Conservation (phyloP, 1,140 invertebrate species). For the Akabosia matsudoensis region DNA sequence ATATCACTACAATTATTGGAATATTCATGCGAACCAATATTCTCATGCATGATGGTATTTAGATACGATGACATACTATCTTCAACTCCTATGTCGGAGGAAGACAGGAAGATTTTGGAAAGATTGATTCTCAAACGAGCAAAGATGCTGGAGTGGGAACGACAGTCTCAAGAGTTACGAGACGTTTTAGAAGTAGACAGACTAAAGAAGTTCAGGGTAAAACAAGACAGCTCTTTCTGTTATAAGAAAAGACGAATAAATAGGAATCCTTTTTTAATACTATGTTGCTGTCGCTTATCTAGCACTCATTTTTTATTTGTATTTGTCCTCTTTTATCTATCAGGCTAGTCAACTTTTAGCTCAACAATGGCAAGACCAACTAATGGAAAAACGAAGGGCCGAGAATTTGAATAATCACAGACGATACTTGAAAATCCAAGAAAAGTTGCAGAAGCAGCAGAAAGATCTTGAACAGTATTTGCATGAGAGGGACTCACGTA, state of each 20-base stretch:
- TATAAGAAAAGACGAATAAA: neutral
- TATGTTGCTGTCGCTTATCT: neutral
- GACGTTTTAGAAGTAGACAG: slow-evolving; percentile 35
- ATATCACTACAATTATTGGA: too few relatives aligned
- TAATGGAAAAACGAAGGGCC: slow-evolving; percentile 35
- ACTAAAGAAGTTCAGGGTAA: slow-evolving; percentile 23
- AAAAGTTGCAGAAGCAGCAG: slow-evolving; percentile 26
- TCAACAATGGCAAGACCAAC: slow-evolving; percentile 40
- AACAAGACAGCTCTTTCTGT: neutral
- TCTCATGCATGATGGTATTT: too few relatives aligned
- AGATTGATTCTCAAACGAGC: slow-evolving; percentile 41
- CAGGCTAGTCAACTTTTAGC: slow-evolving; percentile 32
- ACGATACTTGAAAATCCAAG: slow-evolving; percentile 38
- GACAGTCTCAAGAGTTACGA: slow-evolving; percentile 37
- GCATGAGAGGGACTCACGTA: slow-evolving; percentile 34
- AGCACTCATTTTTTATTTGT: neutral
- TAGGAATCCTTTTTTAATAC: neutral
- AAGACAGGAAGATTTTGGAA: slow-evolving; percentile 45
- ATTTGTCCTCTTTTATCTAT: slow-evolving; percentile 11
- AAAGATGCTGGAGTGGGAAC: slow-evolving; percentile 40
- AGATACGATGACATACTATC: slow-evolving; percentile 40
- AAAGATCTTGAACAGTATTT: slow-evolving; percentile 29
- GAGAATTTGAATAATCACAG: slow-evolving; percentile 41
- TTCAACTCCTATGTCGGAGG: slow-evolving; percentile 23
- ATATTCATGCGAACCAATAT: too few relatives aligned